Percentiles rank a stretch among this genome's conserved stretches.
These are phyloP conservation scores for Aramus guarauna DNA, from an alignment of 2,113 vertebrate genomes.

Conservation along the genomic window DNA sequence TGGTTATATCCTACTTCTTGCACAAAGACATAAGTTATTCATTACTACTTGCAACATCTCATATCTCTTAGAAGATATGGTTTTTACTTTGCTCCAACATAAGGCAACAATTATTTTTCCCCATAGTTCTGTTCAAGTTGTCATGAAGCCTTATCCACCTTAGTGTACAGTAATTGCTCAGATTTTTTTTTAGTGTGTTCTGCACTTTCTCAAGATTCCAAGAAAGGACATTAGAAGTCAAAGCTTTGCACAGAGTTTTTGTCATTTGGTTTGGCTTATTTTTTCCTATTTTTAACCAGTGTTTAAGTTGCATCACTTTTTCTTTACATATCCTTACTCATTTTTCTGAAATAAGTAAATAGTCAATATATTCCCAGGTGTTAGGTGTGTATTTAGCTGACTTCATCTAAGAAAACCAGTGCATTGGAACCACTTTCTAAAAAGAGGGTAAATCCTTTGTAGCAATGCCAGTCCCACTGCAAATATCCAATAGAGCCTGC, in stretches of 20 bases:
- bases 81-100: not conserved
- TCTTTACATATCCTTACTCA: not conserved
- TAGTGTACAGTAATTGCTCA: not conserved
- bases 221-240: not conserved
- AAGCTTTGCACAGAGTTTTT: not conserved
- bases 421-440: not conserved
- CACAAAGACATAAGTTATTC: not conserved
- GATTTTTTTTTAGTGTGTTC: not conserved
- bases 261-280: not conserved
- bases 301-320: not conserved
- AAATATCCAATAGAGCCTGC: not conserved
- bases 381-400: not conserved
- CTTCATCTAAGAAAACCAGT: not conserved
- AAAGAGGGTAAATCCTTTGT: not conserved
- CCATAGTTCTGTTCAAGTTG: not conserved
- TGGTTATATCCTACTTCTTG: not conserved
- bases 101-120: not conserved
- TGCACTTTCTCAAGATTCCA: not conserved
- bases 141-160: not conserved
- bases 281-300: not conserved
- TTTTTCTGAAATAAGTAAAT: not conserved
- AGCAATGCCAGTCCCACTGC: not conserved
- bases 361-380: not conserved
- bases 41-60: not conserved
- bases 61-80: fast-evolving